These are phyloP conservation scores for Andrena haemorrhoa DNA, from an alignment of 2,888 invertebrate species.

Conservation along the genomic window DNA sequence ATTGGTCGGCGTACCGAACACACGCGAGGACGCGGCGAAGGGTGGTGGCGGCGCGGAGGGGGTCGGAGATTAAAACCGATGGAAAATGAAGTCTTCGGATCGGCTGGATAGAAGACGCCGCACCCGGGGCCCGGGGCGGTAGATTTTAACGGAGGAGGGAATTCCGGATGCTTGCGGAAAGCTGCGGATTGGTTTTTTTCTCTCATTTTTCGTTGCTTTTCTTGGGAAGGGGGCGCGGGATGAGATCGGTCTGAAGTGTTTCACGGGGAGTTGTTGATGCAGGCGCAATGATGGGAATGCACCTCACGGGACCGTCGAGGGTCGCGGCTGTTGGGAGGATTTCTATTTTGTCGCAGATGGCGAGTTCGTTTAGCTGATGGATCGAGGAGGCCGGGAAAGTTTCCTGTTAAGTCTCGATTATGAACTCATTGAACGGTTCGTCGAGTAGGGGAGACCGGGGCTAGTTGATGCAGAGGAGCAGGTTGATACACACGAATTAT, in stretches of 20 bases:
- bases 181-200: slow-evolving; percentile 5
- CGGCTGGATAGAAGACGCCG: background rate
- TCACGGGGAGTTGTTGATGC: background rate
- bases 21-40: slow-evolving; percentile 24
- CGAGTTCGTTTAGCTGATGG: slow-evolving; percentile 4
- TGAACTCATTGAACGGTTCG: slow-evolving; percentile 19
- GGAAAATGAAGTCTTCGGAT: slow-evolving; percentile 60
- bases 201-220: background rate
- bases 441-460: background rate
- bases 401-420: slow-evolving; percentile 1
- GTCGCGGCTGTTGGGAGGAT: background rate
- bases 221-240: background rate
- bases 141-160: background rate
- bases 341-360: background rate
- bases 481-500: no score
- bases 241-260: slow-evolving; percentile 9
- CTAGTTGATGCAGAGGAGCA: no score
- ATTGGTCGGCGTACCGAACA: slow-evolving; percentile 65
- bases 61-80: slow-evolving; percentile 66
- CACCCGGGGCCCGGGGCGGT: background rate
- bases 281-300: slow-evolving; percentile 7
- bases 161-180: background rate
- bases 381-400: slow-evolving; percentile 1
- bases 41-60: background rate
- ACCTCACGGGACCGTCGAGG: slow-evolving; percentile 1